Base-by-base conservation (phyloP, 1,140 invertebrate genomes). In the Hyphantria cunea region DNA sequence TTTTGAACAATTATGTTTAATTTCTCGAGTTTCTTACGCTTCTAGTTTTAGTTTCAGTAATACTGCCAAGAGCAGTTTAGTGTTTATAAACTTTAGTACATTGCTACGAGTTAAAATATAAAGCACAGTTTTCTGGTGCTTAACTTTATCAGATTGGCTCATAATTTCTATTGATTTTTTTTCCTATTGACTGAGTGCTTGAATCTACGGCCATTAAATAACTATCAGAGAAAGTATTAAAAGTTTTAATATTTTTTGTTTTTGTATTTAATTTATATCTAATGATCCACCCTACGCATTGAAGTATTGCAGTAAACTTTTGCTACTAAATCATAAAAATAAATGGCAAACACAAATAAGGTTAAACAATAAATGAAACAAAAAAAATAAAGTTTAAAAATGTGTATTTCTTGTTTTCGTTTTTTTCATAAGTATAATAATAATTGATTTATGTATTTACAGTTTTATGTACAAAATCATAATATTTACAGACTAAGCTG, bases 351-450 rank as follows among this genome's bases (percentile, higher is more conserved):
- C 44, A 13, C 17, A 42, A 61, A 25, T 25, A 58, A 63, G 37
- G 66, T 45, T 61, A 52, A 31, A 65, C 31, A 65, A 68, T 53
- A 69, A 69, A 69, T 69, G 51, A 69, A 72, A 72, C 51, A 70
- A 76, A 67, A 66, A 15, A 74, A 72, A 64, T 56, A 62, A 87
- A 86, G 84, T 82, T 85, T 83, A 72, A 80, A 85, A 80, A 61
- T 82, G 68, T 86, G 81, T 87, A 88, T 88, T 87, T 86, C 75
- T 67, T 64, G 68, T 76, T 75, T 68, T 78, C 56, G 68, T 74
- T 77, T 66, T 61, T 81, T 2, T 81, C 72, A 72, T 84, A 25
- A 25, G 17, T 39, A 39, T 39, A 39, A 68, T 70, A 72, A 76
- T 73, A 53, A 54, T 37, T 39, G 13, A 45, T 53, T 52, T 62